Evolutionary conservation across 2,113 vertebrate species (phyloP), one percentile per base, ranked within the genome.

Genomic region (Australoheros scitulus): DNA sequence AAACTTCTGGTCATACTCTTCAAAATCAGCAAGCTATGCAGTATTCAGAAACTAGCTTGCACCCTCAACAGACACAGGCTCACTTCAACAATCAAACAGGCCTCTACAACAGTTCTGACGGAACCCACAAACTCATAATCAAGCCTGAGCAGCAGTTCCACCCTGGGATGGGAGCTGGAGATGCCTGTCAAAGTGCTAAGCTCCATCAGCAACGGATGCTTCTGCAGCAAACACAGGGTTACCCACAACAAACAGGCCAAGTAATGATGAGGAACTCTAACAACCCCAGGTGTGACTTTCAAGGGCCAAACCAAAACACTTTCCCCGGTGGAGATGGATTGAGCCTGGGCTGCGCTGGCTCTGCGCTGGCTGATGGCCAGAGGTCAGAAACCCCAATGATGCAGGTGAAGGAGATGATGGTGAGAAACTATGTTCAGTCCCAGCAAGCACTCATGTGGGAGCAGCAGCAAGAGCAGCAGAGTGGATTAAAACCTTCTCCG

Each of bases 401-500:
- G 92, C 98, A 99, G 83, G 95, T 97, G 83, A 99, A 99, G 86
- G 97, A 98, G 72, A 97, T 96, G 95, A 97, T 99, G 95, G 97
- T 99, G 43, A 95, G 98, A 76, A 97, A 96, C 89, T 99, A 99
- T 3, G 97, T 99, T 26, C 97, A 99, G 89, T 97, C 98, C 0
- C 98, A 99, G 92, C 98, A 99, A 94, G 98, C 97, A 3, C 95
- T 99, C 80, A 92, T 98, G 93, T 99, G 98, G 97, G 97, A 97
- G 6, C 96, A 97, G 77, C 96, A 95, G 29, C 94, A 96, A 81
- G 91, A 96, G 8, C 95, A 87, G 65, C 87, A 78, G 8, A 87
- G 78, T 93, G 90, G 89, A 79, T 91, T 89, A 20, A 94, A 94
- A 86, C 83, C 87, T 17, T 72, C 91, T 38, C 64, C 93, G 38